Percentiles rank a stretch among this genome's conserved stretches.
Conservation (phyloP, 2,797 vertebrate species). For the Coccyzus lansbergi region DNA sequence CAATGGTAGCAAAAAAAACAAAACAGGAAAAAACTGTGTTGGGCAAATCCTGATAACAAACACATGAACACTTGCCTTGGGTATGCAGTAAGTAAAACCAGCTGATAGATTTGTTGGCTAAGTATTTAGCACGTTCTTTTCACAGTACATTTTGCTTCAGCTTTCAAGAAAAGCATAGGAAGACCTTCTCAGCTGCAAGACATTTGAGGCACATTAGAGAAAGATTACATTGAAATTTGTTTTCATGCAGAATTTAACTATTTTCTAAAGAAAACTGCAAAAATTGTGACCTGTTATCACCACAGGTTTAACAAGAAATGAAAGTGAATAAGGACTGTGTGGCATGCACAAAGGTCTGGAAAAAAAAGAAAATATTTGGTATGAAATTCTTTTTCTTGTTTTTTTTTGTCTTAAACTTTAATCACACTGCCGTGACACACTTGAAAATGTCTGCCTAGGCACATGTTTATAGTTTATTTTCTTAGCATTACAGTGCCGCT, state of each 20-base stretch:
- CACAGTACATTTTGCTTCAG: background rate
- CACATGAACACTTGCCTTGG: background rate
- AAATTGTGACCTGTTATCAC: background rate
- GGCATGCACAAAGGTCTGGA: background rate
- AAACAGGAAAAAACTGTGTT: background rate
- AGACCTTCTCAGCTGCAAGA: background rate
- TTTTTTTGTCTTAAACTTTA: background rate
- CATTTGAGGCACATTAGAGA: background rate
- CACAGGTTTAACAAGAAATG: background rate
- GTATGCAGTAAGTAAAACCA: background rate
- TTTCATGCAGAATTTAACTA: background rate
- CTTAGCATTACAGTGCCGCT: background rate
- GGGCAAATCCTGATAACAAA: background rate
- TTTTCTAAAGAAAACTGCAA: background rate
- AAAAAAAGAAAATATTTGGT: background rate
- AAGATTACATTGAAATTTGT: background rate
- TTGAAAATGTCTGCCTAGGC: background rate
- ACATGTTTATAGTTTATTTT: background rate
- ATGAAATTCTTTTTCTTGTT: background rate
- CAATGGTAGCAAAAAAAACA: background rate
- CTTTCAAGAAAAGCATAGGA: background rate
- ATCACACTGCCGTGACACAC: background rate
- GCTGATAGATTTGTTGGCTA: background rate
- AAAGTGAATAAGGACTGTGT: background rate
- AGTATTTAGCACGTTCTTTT: background rate